A percentile compares a stretch with the other conserved stretches of the same genome.
These are phyloP conservation scores for Tamias sibiricus DNA, from an alignment of 2,113 vertebrate species.

Conservation along the genomic window DNA sequence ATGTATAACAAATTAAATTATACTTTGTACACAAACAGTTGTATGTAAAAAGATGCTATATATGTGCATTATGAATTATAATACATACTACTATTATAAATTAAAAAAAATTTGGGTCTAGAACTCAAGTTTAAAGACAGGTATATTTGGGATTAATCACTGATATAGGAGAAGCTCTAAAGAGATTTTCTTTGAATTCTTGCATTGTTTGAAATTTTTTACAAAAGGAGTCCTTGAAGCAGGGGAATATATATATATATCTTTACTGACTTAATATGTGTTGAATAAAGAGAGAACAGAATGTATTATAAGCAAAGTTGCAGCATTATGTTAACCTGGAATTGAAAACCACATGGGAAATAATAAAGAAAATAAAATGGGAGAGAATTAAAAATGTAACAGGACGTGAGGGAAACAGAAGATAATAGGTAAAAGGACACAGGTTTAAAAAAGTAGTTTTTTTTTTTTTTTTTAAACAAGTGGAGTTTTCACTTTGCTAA, in stretches of 20 bases:
- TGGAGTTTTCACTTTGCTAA: not conserved
- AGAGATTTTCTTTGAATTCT: not conserved
- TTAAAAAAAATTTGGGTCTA: not conserved
- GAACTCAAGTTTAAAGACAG: slow-evolving; percentile 18
- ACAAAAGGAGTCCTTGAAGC: slow-evolving; percentile 15
- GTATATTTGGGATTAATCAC: not conserved
- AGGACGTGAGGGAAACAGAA: not conserved
- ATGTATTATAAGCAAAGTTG: not conserved
- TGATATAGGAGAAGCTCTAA: not conserved
- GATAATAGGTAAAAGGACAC: not conserved
- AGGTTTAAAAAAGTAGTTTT: not conserved
- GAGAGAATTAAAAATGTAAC: not conserved
- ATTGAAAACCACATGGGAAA: not conserved
- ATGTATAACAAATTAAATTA: too few relatives aligned
- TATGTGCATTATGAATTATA: too few relatives aligned
- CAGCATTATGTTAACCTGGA: not conserved
- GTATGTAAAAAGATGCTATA: too few relatives aligned
- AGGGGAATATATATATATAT: not conserved
- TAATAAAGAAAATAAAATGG: not conserved
- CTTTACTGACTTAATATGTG: not conserved
- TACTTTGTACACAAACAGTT: too few relatives aligned
- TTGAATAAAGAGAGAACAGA: not conserved
- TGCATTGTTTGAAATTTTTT: not conserved
- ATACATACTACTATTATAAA: too few relatives aligned
- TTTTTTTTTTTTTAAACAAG: not conserved